These are phyloP conservation scores for Crotalus helleri DNA, from an alignment of 2,113 vertebrate species.

Conservation along the genomic window DNA sequence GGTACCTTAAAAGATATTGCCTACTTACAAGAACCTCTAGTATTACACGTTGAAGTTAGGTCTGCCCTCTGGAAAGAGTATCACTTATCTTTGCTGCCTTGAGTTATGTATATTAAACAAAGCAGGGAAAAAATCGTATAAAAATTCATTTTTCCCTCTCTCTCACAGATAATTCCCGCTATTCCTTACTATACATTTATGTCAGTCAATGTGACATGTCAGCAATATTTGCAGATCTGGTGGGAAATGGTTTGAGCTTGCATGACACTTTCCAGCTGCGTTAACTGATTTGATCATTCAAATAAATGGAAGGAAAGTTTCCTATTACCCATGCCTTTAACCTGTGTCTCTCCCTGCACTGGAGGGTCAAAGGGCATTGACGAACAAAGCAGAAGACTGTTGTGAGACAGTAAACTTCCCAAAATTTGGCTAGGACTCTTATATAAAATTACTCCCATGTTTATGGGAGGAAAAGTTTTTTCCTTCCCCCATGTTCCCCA, in stretches of 20 bases:
- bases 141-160: not conserved
- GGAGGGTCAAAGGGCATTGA: not conserved
- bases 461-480: not conserved
- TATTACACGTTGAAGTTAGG: not conserved
- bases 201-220: not conserved
- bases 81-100: not conserved
- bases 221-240: not conserved
- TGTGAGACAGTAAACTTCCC: not conserved
- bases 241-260: not conserved
- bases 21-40: not conserved
- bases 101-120: not conserved
- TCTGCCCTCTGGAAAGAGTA: not conserved
- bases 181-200: not conserved
- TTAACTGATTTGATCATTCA: not conserved
- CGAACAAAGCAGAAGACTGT: not conserved
- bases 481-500: not conserved
- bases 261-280: not conserved
- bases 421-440: not conserved
- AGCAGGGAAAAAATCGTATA: not conserved
- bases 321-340: not conserved
- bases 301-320: not conserved
- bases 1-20: not conserved
- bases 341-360: not conserved
- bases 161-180: not conserved
- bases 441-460: not conserved